Conservation (phyloP, 2,113 vertebrate species). For the Thamnophis sirtalis region DNA sequence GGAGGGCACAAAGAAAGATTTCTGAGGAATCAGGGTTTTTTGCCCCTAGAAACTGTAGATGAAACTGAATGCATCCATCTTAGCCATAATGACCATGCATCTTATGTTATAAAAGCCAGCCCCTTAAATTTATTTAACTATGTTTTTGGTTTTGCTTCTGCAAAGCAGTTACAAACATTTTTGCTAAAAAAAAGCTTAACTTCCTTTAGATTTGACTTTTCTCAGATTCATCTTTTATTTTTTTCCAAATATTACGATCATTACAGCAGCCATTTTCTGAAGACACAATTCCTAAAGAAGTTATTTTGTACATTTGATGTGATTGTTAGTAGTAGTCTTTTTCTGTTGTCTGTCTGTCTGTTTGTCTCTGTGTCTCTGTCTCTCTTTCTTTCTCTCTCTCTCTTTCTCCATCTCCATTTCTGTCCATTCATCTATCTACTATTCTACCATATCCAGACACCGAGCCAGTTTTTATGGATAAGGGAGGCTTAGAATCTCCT, state of each 20-base stretch:
- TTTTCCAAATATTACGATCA: not conserved
- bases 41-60: not conserved
- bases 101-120: not conserved
- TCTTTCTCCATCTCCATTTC: too few species aligned
- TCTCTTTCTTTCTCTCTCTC: too few species aligned
- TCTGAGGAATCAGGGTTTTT: not conserved
- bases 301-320: not conserved
- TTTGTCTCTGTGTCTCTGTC: too few species aligned
- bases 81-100: not conserved
- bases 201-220: not conserved
- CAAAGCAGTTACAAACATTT: not conserved
- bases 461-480: not conserved
- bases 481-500: not conserved
- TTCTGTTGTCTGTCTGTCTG: too few species aligned
- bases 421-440: too few species aligned
- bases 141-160: not conserved
- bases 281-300: not conserved
- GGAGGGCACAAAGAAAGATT: not conserved
- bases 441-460: not conserved
- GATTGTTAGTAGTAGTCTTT: not conserved
- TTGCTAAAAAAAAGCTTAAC: not conserved
- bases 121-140: not conserved
- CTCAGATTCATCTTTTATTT: not conserved
- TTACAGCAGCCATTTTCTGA: not conserved
- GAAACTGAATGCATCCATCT: not conserved